phyloP scores from a whole-genome alignment of 2,113 vertebrate genomes.

The Rhinichthys klamathensis region DNA sequence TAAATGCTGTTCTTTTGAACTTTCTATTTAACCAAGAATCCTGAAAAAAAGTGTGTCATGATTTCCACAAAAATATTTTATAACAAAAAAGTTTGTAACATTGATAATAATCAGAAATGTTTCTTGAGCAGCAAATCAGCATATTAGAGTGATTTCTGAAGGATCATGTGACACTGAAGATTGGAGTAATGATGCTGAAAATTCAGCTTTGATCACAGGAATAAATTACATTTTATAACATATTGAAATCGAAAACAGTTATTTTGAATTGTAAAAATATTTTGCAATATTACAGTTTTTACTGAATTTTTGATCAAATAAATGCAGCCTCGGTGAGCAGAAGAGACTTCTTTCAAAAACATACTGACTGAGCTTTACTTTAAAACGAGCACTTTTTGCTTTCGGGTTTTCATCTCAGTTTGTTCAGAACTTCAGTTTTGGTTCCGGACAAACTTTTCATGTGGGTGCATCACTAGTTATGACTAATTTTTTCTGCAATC shows the following conservation, averaged over 20 bases:
- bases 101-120: background rate
- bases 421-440: background rate
- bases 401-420: background rate
- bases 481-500: conserved; percentile 5
- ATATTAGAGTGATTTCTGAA: background rate
- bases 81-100: too few relatives aligned
- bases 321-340: background rate
- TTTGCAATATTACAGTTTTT: background rate
- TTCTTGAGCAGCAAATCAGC: background rate
- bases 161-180: background rate
- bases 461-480: background rate
- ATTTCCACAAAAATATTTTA: background rate
- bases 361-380: background rate
- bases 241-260: background rate
- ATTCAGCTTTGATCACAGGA: background rate
- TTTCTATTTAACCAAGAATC: too few relatives aligned
- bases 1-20: background rate
- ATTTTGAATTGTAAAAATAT: background rate
- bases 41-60: too few relatives aligned
- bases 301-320: background rate
- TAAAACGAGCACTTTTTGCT: background rate
- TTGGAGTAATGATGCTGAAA: background rate
- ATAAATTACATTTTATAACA: background rate
- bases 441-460: background rate
- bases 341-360: background rate